Evolutionary conservation across 1,140 invertebrate genomes (phyloP), one percentile per base, ranked within the genome.

Genomic region (Trichogramma pretiosum): DNA sequence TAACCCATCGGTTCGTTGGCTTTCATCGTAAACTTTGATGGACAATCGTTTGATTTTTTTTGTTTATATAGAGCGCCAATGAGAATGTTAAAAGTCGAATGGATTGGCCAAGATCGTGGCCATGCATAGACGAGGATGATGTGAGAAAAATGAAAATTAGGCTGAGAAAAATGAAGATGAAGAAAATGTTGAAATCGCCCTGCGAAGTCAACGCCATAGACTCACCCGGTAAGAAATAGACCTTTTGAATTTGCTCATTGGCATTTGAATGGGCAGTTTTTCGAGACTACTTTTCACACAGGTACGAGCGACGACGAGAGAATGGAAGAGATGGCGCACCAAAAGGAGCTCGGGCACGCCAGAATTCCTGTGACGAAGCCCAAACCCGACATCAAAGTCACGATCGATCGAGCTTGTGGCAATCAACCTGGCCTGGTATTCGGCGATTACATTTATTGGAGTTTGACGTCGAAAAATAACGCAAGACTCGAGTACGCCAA

Each of bases 311-410:
- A 55, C 1, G 45, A 51, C 30, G 37, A 44, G 22, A 10, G 50
- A 45, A 3, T 47, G 2, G 11, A 37, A 39, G 59, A 67, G 38
- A 56, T 56, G 16, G 55, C 62, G 2, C 23, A 43, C 50, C 48
- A 45, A 11, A 65, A 61, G 28, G 66, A 67, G 37, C 43, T 68
- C 16, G 60, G 60, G 8, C 62, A 64, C 34, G 61, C 58, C 1
- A 54, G 60, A 30, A 54, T 62, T 9, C 59, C 61, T 0, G 19
- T 44, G 8, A 24, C 26, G 0, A 53, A 52, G 46, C 28, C 44
- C 1, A 24, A 30, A 3, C 2, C 32, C 0, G 23, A 19, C 2
- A 47, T 44, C 5, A 28, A 36, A 8, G 11, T 35, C 9, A 1
- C 43, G 5, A 48, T 64, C 2, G 64, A 67, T 51, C 52, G 53